Evolutionary conservation across 2,888 invertebrate genomes (phyloP).

Genomic region (Stenotaenia linearis): DNA sequence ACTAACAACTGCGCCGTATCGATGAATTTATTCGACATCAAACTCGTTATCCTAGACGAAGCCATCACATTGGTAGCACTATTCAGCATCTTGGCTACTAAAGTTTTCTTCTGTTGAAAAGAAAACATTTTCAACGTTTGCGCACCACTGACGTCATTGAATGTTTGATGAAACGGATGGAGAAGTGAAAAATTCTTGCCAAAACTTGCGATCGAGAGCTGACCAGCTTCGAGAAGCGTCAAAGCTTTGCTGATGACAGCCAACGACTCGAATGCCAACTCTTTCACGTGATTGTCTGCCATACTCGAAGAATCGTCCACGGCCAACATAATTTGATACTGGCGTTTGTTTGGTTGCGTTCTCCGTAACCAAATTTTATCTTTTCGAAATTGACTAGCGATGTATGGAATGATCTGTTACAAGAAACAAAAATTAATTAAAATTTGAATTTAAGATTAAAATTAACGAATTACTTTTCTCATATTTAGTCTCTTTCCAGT

Average conservation of each 20-base stretch:
- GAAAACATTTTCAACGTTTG: conserved; percentile 54
- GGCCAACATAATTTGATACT: conserved; percentile 93
- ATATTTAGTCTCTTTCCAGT: conserved; percentile 97
- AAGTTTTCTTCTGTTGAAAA: conserved; percentile 85
- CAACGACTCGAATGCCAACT: conserved; percentile 89
- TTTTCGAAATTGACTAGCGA: conserved; percentile 97
- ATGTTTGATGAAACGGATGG: conserved; percentile 79
- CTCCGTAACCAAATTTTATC: conserved; percentile 98
- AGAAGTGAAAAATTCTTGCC: conserved; percentile 79
- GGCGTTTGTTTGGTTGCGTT: conserved; percentile 88
- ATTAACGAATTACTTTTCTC: conserved; percentile 60
- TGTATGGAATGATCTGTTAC: conserved; percentile 82
- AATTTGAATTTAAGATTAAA: neutral
- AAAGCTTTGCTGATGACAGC: conserved; percentile 83
- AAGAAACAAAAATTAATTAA: conserved; percentile 1
- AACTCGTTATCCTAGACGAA: neutral
- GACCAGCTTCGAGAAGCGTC: conserved; percentile 87
- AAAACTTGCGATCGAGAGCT: conserved; percentile 84
- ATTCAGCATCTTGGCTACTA: conserved; percentile 73
- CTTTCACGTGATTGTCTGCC: conserved; percentile 55
- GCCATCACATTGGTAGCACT: conserved; percentile 55
- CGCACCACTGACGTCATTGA: conserved; percentile 79
- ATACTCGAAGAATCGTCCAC: conserved; percentile 85
- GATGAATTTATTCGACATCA: neutral
- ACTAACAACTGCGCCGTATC: conserved; percentile 77